A percentile compares a stretch with the other conserved stretches of the same genome.
Conservation (phyloP, 2,888 invertebrate genomes). For the Morpho deidamia region DNA sequence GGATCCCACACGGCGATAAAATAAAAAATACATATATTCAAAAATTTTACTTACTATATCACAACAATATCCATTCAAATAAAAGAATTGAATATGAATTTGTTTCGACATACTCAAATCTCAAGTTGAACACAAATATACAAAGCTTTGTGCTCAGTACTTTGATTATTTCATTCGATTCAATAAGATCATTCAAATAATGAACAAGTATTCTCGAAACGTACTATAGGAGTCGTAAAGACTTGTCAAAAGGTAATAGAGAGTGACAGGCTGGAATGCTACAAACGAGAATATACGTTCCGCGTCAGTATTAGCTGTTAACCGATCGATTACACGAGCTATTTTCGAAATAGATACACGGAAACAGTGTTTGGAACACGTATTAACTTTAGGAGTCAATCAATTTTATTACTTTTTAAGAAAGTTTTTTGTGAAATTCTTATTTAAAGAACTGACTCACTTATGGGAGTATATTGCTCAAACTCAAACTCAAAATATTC, state of each 20-base stretch:
- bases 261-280: conserved; percentile 15
- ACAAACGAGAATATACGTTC: conserved; percentile 6
- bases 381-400: not conserved
- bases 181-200: conserved; percentile 1
- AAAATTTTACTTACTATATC: too few species aligned
- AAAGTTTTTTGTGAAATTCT: too few species aligned
- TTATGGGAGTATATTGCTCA: too few species aligned
- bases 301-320: not conserved
- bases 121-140: too few species aligned
- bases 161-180: not conserved
- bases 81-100: too few species aligned
- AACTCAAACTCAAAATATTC: too few species aligned
- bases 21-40: too few species aligned
- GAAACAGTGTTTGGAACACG: not conserved
- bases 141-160: not conserved
- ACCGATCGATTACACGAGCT: conserved; percentile 1
- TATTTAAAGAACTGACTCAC: too few species aligned
- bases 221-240: conserved; percentile 3
- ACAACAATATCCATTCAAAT: too few species aligned
- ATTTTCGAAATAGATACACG: conserved; percentile 2
- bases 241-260: conserved; percentile 18
- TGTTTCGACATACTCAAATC: too few species aligned
- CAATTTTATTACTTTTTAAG: too few species aligned
- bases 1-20: too few species aligned
- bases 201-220: not conserved